Conservation (phyloP, 2,113 vertebrate species). For the Hemicordylus capensis region DNA sequence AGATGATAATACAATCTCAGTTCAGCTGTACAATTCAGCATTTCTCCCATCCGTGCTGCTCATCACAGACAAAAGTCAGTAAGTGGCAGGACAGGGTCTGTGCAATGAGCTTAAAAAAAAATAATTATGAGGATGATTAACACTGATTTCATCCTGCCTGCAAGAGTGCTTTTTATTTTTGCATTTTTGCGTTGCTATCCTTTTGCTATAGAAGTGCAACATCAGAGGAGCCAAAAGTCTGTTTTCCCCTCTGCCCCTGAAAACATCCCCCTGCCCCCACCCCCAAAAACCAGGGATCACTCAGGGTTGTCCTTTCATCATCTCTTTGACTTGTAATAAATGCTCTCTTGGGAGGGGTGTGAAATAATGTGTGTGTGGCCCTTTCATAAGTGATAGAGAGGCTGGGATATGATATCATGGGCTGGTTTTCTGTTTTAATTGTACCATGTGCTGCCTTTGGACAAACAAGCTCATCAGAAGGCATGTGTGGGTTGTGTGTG, state of each 20-base stretch:
- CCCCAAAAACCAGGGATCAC: neutral
- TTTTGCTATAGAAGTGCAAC: neutral
- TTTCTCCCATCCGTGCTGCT: neutral
- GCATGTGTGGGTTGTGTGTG: neutral
- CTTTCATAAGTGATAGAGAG: neutral
- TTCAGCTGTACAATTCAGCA: neutral
- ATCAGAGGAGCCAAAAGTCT: neutral
- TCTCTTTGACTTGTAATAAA: neutral
- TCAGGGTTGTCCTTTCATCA: neutral
- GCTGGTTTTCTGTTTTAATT: fast-evolving
- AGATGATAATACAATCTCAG: neutral
- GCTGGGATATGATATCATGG: fast-evolving
- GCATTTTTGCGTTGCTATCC: fast-evolving
- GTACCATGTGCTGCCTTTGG: neutral
- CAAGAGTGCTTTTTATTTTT: fast-evolving
- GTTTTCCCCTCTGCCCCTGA: neutral
- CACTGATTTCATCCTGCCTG: neutral
- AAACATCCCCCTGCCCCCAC: neutral
- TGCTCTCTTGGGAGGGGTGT: neutral
- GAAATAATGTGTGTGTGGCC: neutral
- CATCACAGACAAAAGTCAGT: neutral
- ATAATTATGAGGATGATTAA: neutral
- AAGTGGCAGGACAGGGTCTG: neutral
- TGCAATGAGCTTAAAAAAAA: too few species aligned
- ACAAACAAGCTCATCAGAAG: neutral